These are phyloP conservation scores for Cabera pusaria DNA, from an alignment of 2,888 invertebrate genomes.

Conservation along the genomic window DNA sequence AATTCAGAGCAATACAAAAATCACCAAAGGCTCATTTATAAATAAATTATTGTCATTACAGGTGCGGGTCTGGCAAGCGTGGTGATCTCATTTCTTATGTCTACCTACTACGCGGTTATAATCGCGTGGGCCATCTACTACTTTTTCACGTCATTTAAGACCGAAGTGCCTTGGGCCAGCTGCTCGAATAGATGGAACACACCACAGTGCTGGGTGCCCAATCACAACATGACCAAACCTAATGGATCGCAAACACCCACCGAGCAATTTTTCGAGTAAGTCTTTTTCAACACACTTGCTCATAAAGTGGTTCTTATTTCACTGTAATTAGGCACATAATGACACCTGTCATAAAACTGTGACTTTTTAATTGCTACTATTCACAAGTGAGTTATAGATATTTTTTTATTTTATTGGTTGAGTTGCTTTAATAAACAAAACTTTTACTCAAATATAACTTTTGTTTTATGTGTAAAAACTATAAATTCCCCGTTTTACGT, in stretches of 20 bases:
- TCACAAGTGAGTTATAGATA: no score
- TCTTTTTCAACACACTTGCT: no score
- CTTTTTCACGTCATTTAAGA: constrained; percentile 94
- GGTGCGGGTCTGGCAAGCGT: constrained; percentile 97
- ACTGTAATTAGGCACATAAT: no score
- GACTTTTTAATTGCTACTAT: no score
- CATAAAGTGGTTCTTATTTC: no score
- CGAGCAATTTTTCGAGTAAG: constrained; percentile 96
- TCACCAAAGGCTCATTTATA: not conserved
- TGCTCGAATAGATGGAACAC: constrained; percentile 95
- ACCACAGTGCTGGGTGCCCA: constrained; percentile 90
- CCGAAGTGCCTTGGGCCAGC: constrained; percentile 94
- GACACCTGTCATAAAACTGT: no score
- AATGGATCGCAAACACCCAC: constrained; percentile 91
- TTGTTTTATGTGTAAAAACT: no score
- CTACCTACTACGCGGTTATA: constrained; percentile 97
- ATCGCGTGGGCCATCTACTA: constrained; percentile 97
- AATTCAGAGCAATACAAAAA: no score
- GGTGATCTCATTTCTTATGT: constrained; percentile 96
- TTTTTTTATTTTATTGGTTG: no score
- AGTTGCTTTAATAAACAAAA: no score
- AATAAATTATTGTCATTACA: constrained; percentile 61
- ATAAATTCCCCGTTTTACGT: no score
- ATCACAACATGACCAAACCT: constrained; percentile 86
- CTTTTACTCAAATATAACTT: no score